A percentile compares a stretch with the other conserved stretches of the same genome.
Conservation (phyloP, 2,888 invertebrate species). For the Drosophila picticornis region DNA sequence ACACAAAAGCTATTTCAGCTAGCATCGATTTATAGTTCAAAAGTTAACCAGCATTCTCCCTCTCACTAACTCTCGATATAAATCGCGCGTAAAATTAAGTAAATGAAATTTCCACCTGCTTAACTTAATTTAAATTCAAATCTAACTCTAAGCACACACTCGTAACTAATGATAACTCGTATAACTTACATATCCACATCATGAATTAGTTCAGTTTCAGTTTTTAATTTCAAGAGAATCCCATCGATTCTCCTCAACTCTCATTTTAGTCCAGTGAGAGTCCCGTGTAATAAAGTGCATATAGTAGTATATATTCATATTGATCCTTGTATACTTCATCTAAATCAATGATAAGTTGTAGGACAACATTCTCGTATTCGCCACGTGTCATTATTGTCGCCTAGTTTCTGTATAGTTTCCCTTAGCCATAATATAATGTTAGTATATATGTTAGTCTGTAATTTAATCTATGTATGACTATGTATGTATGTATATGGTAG, state of each 20-base stretch:
- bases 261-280: constrained; percentile 14
- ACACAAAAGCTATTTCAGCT: background rate
- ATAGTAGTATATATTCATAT: constrained; percentile 39
- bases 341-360: constrained; percentile 52
- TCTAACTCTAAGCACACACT: constrained; percentile 57
- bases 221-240: constrained; percentile 24
- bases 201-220: constrained; percentile 13
- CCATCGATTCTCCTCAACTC: background rate
- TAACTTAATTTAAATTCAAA: constrained; percentile 45
- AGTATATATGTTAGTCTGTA: constrained; percentile 43
- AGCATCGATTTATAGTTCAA: constrained; percentile 11
- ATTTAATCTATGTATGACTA: constrained; percentile 28
- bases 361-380: constrained; percentile 53
- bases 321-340: constrained; percentile 33
- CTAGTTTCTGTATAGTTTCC: constrained; percentile 59
- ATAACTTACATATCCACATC: constrained; percentile 26
- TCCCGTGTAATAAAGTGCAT: constrained; percentile 60
- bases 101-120: constrained; percentile 75
- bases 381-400: constrained; percentile 59
- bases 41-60: background rate
- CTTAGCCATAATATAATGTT: constrained; percentile 51
- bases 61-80: background rate
- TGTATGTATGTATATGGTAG: constrained; percentile 41
- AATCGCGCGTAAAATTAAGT: constrained; percentile 58
- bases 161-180: constrained; percentile 54